Conservation (phyloP, 2,888 invertebrate genomes). For the Nasonovia ribisnigri region DNA sequence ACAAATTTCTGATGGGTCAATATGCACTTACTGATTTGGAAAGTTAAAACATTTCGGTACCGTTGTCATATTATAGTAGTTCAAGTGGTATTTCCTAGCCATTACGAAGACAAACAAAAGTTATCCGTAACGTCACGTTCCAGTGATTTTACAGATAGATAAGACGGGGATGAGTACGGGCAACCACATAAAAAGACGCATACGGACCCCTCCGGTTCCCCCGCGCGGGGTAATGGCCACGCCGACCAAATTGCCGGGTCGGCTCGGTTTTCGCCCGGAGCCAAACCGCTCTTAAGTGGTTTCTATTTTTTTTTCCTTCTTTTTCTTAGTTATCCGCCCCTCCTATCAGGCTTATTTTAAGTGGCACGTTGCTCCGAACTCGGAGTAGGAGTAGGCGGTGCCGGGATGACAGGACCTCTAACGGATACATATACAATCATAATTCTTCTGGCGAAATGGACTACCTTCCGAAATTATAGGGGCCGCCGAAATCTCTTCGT, state of each 20-base stretch:
- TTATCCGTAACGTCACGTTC: conserved; percentile 47
- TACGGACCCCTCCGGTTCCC: conserved; percentile 42
- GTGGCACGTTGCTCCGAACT: conserved; percentile 56
- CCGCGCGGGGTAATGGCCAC: conserved; percentile 51
- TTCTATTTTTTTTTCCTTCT: conserved; percentile 38
- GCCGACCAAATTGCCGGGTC: conserved; percentile 62
- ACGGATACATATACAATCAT: conserved; percentile 59
- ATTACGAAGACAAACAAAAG: conserved; percentile 62
- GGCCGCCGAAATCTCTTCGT: conserved; percentile 54
- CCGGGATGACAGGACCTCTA: conserved; percentile 63
- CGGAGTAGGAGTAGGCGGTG: conserved; percentile 63
- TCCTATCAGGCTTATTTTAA: conserved; percentile 54
- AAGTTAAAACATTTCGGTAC: conserved; percentile 38
- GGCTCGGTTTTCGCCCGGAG: conserved; percentile 61
- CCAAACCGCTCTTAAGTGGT: conserved; percentile 64
- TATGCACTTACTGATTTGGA: conserved; percentile 44
- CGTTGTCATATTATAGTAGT: conserved; percentile 20
- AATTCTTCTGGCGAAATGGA: conserved; percentile 64
- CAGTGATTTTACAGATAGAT: conserved; percentile 49
- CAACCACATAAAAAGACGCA: conserved; percentile 44
- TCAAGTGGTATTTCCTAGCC: conserved; percentile 30
- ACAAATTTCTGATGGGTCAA: not conserved
- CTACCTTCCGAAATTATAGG: conserved; percentile 65
- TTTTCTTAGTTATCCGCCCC: conserved; percentile 33
- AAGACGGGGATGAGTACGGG: conserved; percentile 49